A percentile compares a stretch with the other conserved stretches of the same genome.
These are phyloP conservation scores for Zaprionus bogoriensis DNA, from an alignment of 2,888 invertebrate genomes.

Conservation along the genomic window DNA sequence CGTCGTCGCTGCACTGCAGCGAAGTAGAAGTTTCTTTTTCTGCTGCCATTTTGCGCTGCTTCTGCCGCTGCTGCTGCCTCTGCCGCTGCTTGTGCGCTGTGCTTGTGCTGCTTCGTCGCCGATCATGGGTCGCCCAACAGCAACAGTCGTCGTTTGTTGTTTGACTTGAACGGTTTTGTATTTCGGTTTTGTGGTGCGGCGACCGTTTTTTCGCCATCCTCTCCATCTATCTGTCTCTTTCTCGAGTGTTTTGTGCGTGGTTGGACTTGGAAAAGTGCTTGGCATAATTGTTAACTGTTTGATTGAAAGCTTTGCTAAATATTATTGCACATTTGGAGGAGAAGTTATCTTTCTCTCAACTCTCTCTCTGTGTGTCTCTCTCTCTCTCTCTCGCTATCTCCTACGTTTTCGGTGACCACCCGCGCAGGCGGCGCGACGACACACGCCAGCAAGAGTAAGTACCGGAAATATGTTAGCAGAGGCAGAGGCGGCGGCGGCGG, in stretches of 20 bases:
- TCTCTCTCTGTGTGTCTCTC: background rate
- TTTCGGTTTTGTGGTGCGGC: conserved; percentile 31
- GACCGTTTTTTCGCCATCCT: conserved; percentile 4
- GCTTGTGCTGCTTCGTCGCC: conserved; percentile 29
- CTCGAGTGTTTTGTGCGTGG: conserved; percentile 28
- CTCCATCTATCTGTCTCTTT: background rate
- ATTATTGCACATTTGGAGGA: too few relatives aligned
- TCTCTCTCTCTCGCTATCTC: background rate
- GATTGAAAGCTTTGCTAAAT: conserved; percentile 14
- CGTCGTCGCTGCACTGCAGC: conserved; percentile 16
- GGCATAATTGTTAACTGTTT: conserved; percentile 25
- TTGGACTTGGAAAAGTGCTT: conserved; percentile 32
- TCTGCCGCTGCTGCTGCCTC: conserved; percentile 30
- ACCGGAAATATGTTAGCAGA: conserved; percentile 59
- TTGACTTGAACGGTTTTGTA: conserved; percentile 69
- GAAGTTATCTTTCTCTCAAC: background rate
- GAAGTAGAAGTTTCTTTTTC: conserved; percentile 57
- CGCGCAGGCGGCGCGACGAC: conserved; percentile 36
- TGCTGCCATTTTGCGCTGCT: conserved; percentile 24
- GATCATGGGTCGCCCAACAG: conserved; percentile 46
- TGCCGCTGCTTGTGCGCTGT: conserved; percentile 15
- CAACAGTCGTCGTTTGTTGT: conserved; percentile 67
- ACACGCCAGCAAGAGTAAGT: conserved; percentile 56
- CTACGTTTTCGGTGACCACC: conserved; percentile 36
- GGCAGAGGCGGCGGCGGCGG: too few relatives aligned